These are phyloP conservation scores for Phortica okadai DNA, from an alignment of 2,888 invertebrate genomes.

Conservation along the genomic window DNA sequence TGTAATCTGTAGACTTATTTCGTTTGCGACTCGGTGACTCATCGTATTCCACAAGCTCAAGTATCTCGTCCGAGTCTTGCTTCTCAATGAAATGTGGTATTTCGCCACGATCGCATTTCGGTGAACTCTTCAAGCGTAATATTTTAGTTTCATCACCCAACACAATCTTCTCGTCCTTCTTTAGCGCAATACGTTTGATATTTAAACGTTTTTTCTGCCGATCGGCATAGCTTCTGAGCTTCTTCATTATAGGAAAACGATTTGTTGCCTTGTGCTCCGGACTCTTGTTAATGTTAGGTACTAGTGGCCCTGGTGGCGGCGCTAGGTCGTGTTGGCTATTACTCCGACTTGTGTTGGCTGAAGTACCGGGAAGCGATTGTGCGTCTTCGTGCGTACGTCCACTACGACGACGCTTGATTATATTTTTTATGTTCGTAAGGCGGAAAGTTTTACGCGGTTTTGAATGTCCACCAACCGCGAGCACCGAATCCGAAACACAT, in stretches of 20 bases:
- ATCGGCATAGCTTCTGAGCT: constrained; percentile 81
- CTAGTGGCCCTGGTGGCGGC: constrained; percentile 58
- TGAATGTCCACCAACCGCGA: constrained; percentile 68
- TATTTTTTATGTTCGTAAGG: constrained; percentile 76
- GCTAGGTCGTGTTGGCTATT: constrained; percentile 64
- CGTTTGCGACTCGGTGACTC: constrained; percentile 76
- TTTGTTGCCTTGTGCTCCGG: constrained; percentile 54
- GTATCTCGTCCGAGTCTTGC: constrained; percentile 76
- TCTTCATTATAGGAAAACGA: constrained; percentile 81
- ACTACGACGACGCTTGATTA: constrained; percentile 78
- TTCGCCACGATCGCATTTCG: constrained; percentile 79
- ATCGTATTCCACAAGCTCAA: constrained; percentile 75
- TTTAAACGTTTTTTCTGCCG: constrained; percentile 79
- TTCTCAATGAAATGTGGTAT: constrained; percentile 76
- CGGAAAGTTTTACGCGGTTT: constrained; percentile 69
- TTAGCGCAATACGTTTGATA: constrained; percentile 73
- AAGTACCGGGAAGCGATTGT: constrained; percentile 72
- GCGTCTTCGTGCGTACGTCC: constrained; percentile 71
- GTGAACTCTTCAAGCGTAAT: constrained; percentile 80
- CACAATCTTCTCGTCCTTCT: constrained; percentile 77
- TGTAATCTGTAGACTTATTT: constrained; percentile 51
- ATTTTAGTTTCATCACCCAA: constrained; percentile 79
- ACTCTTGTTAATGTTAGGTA: constrained; percentile 47
- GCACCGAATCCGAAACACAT: constrained; percentile 74
- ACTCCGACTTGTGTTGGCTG: constrained; percentile 65